A percentile compares a stretch with the other conserved stretches of the same genome.
Conservation (phyloP, 2,888 invertebrate genomes). For the Dyspetes luteomarginatus region DNA sequence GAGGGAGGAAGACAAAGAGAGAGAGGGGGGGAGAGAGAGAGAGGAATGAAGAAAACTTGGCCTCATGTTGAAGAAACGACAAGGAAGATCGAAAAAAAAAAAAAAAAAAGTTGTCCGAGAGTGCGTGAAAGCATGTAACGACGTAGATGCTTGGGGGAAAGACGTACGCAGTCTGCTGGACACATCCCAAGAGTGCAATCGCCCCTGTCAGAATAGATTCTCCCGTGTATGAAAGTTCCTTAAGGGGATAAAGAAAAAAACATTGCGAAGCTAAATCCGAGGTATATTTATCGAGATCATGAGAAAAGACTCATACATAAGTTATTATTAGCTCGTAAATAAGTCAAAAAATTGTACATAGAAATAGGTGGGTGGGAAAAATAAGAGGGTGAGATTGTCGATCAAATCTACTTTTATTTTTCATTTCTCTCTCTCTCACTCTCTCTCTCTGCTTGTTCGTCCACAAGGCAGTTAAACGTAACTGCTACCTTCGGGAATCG, state of each 20-base stretch:
- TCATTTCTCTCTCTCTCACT: background rate
- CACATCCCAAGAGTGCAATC: background rate
- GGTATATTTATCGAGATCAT: too few species aligned
- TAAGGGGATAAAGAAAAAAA: background rate
- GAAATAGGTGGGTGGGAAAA: too few species aligned
- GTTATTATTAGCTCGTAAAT: too few species aligned
- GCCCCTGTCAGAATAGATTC: background rate
- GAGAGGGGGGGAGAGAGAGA: background rate
- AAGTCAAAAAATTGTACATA: too few species aligned
- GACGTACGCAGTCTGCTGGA: background rate
- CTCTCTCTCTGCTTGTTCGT: slow-evolving; percentile 2
- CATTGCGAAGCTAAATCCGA: background rate
- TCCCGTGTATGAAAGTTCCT: background rate
- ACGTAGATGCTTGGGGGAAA: background rate
- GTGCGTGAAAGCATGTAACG: background rate
- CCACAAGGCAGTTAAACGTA: background rate
- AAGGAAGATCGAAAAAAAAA: background rate
- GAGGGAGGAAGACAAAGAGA: too few species aligned
- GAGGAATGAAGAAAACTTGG: background rate
- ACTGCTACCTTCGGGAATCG: slow-evolving; percentile 2
- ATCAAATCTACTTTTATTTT: background rate
- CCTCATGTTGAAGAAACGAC: too few species aligned
- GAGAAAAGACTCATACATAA: too few species aligned
- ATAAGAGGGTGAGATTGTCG: too few species aligned
- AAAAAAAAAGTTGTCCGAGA: background rate